Percentiles rank a stretch among this genome's conserved stretches.
These are phyloP conservation scores for Thalassophryne amazonica DNA, from an alignment of 2,797 vertebrate genomes.

Conservation along the genomic window DNA sequence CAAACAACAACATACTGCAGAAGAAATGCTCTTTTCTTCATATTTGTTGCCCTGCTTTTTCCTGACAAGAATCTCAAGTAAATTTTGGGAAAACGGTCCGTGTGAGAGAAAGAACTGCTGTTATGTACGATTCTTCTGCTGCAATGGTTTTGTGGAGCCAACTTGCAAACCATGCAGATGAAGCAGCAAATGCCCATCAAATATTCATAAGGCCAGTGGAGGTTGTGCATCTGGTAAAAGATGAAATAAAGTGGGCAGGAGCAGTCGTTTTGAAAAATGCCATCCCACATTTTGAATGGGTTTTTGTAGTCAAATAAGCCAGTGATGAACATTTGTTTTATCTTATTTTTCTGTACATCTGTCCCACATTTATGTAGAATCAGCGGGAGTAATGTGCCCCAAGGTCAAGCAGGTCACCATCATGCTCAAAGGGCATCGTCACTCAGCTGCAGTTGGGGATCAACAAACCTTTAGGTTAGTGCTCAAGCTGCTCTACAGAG, in stretches of 20 bases:
- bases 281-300: too few relatives aligned
- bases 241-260: conserved; percentile 50
- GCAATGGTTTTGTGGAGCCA: conserved; percentile 31
- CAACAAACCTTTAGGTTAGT: too few relatives aligned
- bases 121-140: conserved; percentile 19
- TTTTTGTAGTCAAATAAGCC: too few relatives aligned
- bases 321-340: too few relatives aligned
- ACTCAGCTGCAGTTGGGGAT: too few relatives aligned
- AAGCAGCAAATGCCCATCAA: conserved; percentile 69
- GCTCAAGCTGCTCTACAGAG: too few relatives aligned
- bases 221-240: conserved; percentile 55
- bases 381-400: too few relatives aligned
- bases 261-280: conserved; percentile 31
- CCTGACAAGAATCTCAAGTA: conserved; percentile 32
- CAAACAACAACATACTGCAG: neutral
- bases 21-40: neutral
- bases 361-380: too few relatives aligned
- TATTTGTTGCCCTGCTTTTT: neutral
- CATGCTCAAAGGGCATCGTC: too few relatives aligned
- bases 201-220: conserved; percentile 68
- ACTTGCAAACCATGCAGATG: conserved; percentile 71
- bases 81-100: conserved; percentile 36
- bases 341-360: too few relatives aligned
- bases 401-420: too few relatives aligned
- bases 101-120: conserved; percentile 29